These are phyloP conservation scores for Rhopilema esculentum DNA, from an alignment of 30 jellyfish, hydroid and myxozoan species.

Conservation along the genomic window DNA sequence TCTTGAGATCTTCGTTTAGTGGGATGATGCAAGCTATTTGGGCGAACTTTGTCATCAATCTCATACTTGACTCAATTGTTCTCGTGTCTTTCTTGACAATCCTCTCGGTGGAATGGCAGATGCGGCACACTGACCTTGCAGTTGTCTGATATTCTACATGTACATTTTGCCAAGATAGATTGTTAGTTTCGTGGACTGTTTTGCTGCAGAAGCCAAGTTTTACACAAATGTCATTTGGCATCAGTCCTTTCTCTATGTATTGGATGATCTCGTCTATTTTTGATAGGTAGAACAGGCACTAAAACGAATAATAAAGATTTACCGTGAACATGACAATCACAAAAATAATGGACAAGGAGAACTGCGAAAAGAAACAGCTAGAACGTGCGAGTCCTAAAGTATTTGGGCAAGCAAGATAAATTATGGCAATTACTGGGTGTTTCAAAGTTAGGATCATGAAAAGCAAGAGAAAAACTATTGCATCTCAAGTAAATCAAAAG, in stretches of 20 bases:
- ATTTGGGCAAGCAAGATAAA: too few species aligned
- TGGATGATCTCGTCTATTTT: background rate
- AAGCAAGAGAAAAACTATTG: too few species aligned
- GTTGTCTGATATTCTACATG: background rate
- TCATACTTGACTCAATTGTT: background rate
- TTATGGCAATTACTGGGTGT: too few species aligned
- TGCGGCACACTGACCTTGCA: background rate
- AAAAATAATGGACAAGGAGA: background rate
- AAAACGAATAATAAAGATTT: background rate
- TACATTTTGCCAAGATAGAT: background rate
- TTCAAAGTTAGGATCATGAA: too few species aligned
- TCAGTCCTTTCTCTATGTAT: background rate
- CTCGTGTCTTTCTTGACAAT: background rate
- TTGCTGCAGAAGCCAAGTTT: background rate
- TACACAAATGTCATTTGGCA: background rate
- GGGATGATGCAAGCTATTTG: background rate
- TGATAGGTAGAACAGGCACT: background rate
- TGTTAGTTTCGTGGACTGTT: background rate
- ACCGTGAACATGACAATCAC: background rate
- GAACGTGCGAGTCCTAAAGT: background rate
- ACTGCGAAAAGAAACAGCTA: background rate
- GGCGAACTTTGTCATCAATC: background rate
- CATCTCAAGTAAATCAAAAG: too few species aligned
- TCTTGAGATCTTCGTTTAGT: background rate
- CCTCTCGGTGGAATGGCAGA: background rate